Conservation (phyloP, 2,888 invertebrate species). For the Bibio marci region DNA sequence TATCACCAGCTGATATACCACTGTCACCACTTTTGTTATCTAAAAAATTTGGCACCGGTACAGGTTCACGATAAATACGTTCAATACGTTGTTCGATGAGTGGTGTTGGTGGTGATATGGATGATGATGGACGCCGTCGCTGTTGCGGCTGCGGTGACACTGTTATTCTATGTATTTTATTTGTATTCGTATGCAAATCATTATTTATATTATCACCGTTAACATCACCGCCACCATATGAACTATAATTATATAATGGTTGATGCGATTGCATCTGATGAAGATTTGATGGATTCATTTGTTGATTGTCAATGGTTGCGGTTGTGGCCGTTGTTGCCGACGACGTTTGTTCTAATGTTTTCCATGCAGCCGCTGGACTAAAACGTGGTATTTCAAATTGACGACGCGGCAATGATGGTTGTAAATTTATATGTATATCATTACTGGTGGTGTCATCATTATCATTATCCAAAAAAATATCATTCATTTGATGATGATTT, state of each 20-base stretch:
- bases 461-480: slow-evolving; percentile 6
- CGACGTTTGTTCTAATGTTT: slow-evolving; percentile 31
- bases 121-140: too few species aligned
- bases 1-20: slow-evolving; percentile 60
- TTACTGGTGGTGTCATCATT: slow-evolving; percentile 17
- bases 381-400: slow-evolving; percentile 61
- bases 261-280: too few species aligned
- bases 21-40: slow-evolving; percentile 68
- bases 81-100: slow-evolving; percentile 35
- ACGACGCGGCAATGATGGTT: slow-evolving; percentile 65
- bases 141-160: not conserved
- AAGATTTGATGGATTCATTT: not conserved
- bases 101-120: slow-evolving; percentile 2
- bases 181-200: too few species aligned
- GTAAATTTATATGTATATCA: slow-evolving; percentile 53
- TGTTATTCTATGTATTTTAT: not conserved
- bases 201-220: too few species aligned
- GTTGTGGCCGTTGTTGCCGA: slow-evolving; percentile 4
- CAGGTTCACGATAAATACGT: slow-evolving; percentile 33
- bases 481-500: too few species aligned
- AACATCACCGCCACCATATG: too few species aligned
- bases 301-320: slow-evolving; percentile 1
- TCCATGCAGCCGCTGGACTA: slow-evolving; percentile 72
- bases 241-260: too few species aligned
- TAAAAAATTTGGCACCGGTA: slow-evolving; percentile 31